These are phyloP conservation scores for Meteorus cinctellus DNA, from an alignment of 2,888 invertebrate genomes.

Conservation along the genomic window DNA sequence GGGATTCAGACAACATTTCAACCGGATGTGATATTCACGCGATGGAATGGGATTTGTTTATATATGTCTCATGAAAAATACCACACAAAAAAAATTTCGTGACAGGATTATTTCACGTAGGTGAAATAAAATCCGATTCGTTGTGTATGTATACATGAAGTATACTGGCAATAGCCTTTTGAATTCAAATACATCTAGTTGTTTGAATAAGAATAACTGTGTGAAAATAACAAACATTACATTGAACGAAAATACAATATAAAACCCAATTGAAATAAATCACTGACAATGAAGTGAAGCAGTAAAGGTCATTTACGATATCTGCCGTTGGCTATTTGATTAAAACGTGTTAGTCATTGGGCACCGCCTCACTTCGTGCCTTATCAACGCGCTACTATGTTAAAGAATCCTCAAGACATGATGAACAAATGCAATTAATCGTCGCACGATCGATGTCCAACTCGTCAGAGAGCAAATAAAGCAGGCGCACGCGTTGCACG, in stretches of 20 bases:
- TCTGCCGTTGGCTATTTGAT: slow-evolving; percentile 22
- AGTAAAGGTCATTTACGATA: neutral
- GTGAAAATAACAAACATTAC: neutral
- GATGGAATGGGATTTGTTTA: slow-evolving; percentile 4
- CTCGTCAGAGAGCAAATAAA: neutral
- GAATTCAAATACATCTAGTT: slow-evolving; percentile 6
- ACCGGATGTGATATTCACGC: slow-evolving; percentile 38
- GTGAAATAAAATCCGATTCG: slow-evolving; percentile 29
- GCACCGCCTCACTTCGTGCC: neutral
- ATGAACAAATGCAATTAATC: slow-evolving; percentile 52
- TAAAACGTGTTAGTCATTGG: slow-evolving; percentile 26
- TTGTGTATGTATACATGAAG: neutral
- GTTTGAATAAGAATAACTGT: slow-evolving; percentile 11
- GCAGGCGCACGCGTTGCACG: neutral
- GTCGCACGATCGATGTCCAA: slow-evolving; percentile 48
- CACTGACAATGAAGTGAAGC: neutral
- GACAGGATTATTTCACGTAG: slow-evolving; percentile 30
- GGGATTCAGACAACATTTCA: slow-evolving; percentile 32
- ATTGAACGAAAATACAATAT: neutral
- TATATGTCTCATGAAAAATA: slow-evolving; percentile 22
- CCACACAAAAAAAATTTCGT: slow-evolving; percentile 16
- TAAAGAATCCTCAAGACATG: slow-evolving; percentile 33
- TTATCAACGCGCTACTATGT: neutral
- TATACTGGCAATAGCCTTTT: slow-evolving; percentile 12
- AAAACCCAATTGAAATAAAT: neutral